Conservation (phyloP, 2,888 invertebrate species). For the Parnassius smintheus region DNA sequence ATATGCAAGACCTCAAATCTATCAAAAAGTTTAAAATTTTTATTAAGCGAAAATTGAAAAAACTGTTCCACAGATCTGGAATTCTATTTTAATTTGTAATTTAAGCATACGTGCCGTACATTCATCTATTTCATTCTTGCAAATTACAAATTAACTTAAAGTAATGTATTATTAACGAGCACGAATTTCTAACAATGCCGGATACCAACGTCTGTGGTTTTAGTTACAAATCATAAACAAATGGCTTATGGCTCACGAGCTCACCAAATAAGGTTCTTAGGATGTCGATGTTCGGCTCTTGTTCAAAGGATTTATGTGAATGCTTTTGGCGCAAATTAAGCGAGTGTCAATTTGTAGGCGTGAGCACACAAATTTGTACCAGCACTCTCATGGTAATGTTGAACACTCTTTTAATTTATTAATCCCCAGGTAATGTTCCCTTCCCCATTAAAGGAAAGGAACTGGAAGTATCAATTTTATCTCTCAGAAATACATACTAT, state of each 20-base stretch:
- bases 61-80: no score
- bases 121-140: constrained; percentile 14
- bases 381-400: constrained; percentile 38
- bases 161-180: constrained; percentile 23
- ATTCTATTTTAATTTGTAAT: no score
- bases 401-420: constrained; percentile 31
- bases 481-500: no score
- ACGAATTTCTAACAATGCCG: constrained; percentile 32
- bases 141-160: constrained; percentile 24
- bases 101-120: constrained; percentile 1
- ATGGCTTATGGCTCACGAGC: constrained; percentile 66
- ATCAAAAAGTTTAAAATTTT: no score
- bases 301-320: constrained; percentile 70
- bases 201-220: constrained; percentile 32
- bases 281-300: constrained; percentile 61
- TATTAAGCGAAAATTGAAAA: no score
- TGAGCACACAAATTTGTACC: constrained; percentile 65
- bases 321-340: constrained; percentile 76
- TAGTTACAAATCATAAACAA: constrained; percentile 71
- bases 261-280: constrained; percentile 61
- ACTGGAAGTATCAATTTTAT: no score
- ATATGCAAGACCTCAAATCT: no score
- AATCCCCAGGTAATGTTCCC: background rate
- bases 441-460: no score
- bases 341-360: constrained; percentile 64